phyloP scores from a whole-genome alignment of 2,113 vertebrate species.

The Orcinus orca region DNA sequence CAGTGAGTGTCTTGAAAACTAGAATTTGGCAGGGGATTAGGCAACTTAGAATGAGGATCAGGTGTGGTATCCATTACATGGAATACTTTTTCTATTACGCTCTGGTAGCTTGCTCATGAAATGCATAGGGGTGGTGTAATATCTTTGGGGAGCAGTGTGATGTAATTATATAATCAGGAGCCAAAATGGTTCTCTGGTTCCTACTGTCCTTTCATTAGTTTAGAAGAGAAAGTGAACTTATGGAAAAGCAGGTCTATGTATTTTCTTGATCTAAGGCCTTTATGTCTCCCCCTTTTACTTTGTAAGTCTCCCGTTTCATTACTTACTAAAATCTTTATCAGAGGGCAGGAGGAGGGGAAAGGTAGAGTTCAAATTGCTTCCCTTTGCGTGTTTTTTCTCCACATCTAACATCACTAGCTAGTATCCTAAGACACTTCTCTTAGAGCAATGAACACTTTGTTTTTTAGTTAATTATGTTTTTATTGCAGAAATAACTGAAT shows the following conservation, averaged over 20 bases:
- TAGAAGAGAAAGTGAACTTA: constrained; percentile 7
- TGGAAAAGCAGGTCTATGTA: background rate
- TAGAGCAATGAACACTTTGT: background rate
- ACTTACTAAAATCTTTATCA: constrained; percentile 35
- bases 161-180: background rate
- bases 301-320: background rate
- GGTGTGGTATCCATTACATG: background rate
- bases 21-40: background rate
- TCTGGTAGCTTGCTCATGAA: background rate
- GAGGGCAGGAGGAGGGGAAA: background rate
- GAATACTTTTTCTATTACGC: background rate
- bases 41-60: background rate
- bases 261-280: background rate
- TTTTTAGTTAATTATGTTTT: constrained; percentile 14
- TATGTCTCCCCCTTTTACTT: background rate
- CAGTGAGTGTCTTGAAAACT: background rate
- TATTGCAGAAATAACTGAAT: constrained; percentile 3
- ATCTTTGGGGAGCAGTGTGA: background rate
- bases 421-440: background rate
- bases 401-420: background rate
- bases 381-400: background rate
- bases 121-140: background rate
- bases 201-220: background rate
- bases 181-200: background rate
- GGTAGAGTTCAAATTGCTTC: background rate